Evolutionary conservation across 2,113 vertebrate genomes (phyloP).

Genomic region (Etheostoma cragini): DNA sequence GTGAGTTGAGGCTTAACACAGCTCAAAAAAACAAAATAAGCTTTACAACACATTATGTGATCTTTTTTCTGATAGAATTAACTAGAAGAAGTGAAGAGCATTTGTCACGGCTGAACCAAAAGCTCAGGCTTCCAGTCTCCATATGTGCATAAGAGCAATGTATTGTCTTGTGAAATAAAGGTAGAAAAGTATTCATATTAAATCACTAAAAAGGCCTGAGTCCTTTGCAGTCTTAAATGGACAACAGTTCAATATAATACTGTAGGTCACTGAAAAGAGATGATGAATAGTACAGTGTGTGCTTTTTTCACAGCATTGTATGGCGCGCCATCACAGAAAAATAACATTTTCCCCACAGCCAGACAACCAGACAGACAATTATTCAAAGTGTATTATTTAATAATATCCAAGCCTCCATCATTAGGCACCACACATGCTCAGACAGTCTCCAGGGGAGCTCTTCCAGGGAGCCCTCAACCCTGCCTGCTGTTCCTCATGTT

Average conservation of each 20-base stretch:
- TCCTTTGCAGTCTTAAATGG: neutral
- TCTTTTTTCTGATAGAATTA: neutral
- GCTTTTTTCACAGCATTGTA: neutral
- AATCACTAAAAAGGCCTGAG: neutral
- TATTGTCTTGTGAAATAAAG: neutral
- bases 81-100: neutral
- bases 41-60: neutral
- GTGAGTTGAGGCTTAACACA: neutral
- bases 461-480: slow-evolving; percentile 61
- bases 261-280: neutral
- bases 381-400: slow-evolving; percentile 33
- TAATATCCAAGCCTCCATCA: slow-evolving; percentile 43
- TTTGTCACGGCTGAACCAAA: neutral
- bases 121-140: neutral
- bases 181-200: too few species aligned
- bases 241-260: neutral
- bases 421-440: slow-evolving; percentile 56
- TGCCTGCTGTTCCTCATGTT: slow-evolving; percentile 72
- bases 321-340: neutral
- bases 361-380: neutral
- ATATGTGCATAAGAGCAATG: neutral
- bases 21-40: neutral
- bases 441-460: slow-evolving; percentile 53
- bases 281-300: slow-evolving; percentile 1
- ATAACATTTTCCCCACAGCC: neutral